Percentiles rank a stretch among this genome's conserved stretches.
These are phyloP conservation scores for Atta texana DNA, from an alignment of 1,140 invertebrate genomes.

Conservation along the genomic window DNA sequence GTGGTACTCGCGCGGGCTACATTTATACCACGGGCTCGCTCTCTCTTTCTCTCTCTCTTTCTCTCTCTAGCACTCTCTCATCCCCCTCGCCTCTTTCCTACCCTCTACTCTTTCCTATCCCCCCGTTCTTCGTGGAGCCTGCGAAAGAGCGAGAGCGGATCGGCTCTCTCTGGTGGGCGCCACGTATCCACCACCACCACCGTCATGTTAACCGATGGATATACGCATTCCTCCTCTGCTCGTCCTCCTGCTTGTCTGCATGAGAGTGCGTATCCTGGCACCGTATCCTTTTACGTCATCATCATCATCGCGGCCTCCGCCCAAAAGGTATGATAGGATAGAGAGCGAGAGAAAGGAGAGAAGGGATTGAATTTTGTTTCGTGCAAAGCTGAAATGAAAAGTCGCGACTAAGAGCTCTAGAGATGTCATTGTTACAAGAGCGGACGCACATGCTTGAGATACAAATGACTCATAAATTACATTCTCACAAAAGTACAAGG, in stretches of 20 bases:
- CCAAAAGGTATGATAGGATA: slow-evolving; percentile 44
- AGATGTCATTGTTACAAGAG: slow-evolving; percentile 2
- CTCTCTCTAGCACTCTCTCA: slow-evolving; percentile 27
- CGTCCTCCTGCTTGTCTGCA: slow-evolving; percentile 9
- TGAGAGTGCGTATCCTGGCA: slow-evolving; percentile 36
- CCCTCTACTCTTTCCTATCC: slow-evolving; percentile 17
- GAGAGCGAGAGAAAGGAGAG: no score
- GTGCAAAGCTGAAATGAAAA: slow-evolving; percentile 42
- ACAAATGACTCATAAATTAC: slow-evolving; percentile 30
- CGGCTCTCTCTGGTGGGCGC: slow-evolving; percentile 47
- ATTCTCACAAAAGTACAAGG: not conserved
- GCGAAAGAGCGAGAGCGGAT: slow-evolving; percentile 65
- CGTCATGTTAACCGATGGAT: slow-evolving; percentile 21
- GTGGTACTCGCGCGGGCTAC: slow-evolving; percentile 81
- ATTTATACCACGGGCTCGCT: slow-evolving; percentile 77
- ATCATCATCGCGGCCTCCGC: slow-evolving; percentile 48
- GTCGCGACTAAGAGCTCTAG: not conserved
- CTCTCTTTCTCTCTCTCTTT: slow-evolving; percentile 19
- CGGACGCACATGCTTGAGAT: not conserved
- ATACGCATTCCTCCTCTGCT: slow-evolving; percentile 40
- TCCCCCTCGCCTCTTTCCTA: slow-evolving; percentile 25
- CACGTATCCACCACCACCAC: slow-evolving; percentile 55
- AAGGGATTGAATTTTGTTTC: slow-evolving; percentile 1
- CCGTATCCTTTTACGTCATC: slow-evolving; percentile 64
- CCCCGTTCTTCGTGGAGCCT: slow-evolving; percentile 55